Conservation (phyloP, 1,140 invertebrate species). For the Conus ventricosus region DNA sequence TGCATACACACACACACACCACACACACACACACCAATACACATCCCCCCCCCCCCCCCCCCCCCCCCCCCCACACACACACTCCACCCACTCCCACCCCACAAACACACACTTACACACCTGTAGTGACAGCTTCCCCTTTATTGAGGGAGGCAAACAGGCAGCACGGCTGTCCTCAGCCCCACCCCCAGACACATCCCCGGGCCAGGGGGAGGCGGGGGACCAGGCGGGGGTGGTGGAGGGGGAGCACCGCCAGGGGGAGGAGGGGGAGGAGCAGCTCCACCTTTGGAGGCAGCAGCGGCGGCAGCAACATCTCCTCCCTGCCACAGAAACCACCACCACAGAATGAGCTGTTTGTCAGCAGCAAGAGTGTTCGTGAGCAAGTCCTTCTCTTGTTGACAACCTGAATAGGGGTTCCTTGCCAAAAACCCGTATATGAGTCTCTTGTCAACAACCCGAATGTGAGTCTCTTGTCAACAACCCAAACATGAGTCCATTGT, state of each 20-base stretch:
- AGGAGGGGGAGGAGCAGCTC: conserved; percentile 64
- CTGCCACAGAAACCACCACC: conserved; percentile 44
- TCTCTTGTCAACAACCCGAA: not conserved
- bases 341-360: not conserved
- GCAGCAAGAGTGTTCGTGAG: not conserved
- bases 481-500: not conserved
- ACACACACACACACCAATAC: conserved; percentile 64
- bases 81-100: too few relatives aligned
- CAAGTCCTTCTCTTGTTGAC: not conserved
- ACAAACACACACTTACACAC: conserved; percentile 76
- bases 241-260: conserved; percentile 76
- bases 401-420: not conserved
- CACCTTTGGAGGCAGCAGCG: conserved; percentile 54
- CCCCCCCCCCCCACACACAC: too few relatives aligned
- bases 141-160: conserved; percentile 94
- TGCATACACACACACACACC: not conserved
- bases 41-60: conserved; percentile 57
- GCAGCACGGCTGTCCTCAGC: conserved; percentile 55
- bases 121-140: conserved; percentile 92
- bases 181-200: conserved; percentile 29
- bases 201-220: conserved; percentile 79
- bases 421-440: not conserved
- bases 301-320: conserved; percentile 60
- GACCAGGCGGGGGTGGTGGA: conserved; percentile 77
- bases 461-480: not conserved